These are phyloP conservation scores for Scelioninae gen. 2 DNA, from an alignment of 2,888 invertebrate genomes.

Conservation along the genomic window DNA sequence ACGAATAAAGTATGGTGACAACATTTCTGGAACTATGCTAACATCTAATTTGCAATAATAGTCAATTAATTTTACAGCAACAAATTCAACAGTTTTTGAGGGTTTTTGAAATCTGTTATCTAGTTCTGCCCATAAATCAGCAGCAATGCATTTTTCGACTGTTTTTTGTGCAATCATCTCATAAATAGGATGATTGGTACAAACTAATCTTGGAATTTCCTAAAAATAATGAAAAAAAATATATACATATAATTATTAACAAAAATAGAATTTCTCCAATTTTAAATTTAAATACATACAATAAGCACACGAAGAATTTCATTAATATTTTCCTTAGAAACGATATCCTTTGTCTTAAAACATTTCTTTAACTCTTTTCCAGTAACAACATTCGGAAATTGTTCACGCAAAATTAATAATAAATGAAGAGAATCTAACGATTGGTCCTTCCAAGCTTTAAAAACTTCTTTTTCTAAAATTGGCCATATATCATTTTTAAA, in stretches of 20 bases:
- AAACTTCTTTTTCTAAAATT: slow-evolving; percentile 78
- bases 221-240: slow-evolving; percentile 65
- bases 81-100: slow-evolving; percentile 79
- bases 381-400: slow-evolving; percentile 77
- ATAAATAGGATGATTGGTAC: slow-evolving; percentile 81
- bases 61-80: slow-evolving; percentile 79
- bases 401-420: slow-evolving; percentile 76
- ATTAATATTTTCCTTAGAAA: slow-evolving; percentile 78
- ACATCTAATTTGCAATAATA: slow-evolving; percentile 77
- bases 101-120: slow-evolving; percentile 77
- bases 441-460: slow-evolving; percentile 81
- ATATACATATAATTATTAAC: slow-evolving; percentile 8
- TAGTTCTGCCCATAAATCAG: slow-evolving; percentile 78
- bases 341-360: slow-evolving; percentile 78
- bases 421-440: slow-evolving; percentile 81
- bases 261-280: no score
- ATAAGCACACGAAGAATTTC: slow-evolving; percentile 79
- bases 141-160: slow-evolving; percentile 76
- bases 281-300: slow-evolving; percentile 75
- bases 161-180: slow-evolving; percentile 78
- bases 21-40: slow-evolving; percentile 77
- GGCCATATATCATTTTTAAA: slow-evolving; percentile 80
- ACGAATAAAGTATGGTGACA: slow-evolving; percentile 81
- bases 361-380: slow-evolving; percentile 77
- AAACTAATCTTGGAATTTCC: slow-evolving; percentile 79